Evolutionary conservation across 2,888 invertebrate genomes (phyloP), one percentile per base, ranked within the genome.

Genomic region (Caenorhabditis plicata): DNA sequence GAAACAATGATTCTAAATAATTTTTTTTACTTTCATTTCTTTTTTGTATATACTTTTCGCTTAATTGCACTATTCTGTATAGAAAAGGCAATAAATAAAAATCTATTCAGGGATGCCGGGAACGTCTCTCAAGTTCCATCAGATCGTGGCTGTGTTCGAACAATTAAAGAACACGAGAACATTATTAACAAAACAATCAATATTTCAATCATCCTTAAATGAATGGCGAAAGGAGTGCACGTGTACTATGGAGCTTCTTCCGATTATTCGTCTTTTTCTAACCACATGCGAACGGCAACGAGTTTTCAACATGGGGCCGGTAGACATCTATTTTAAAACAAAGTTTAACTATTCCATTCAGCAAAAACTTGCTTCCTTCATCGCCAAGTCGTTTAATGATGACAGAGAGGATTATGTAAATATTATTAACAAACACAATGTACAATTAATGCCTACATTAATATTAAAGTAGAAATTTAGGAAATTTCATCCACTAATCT

Each of bases 211-310:
- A 22, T 32, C 11, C 17, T 55, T 55, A 26, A 44, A 49, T 1
- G 22, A 15, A 4, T 55, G 55, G 55, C 48, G 49, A 19, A 8
- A 22, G 9, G 25, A 39, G 26, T 44, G 48, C 31, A n/a, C n/a
- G n/a, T n/a, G n/a, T n/a, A n/a, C n/a, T n/a, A n/a, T n/a, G n/a
- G n/a, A n/a, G n/a, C n/a, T n/a, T n/a, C n/a, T n/a, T n/a, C n/a
- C n/a, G n/a, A n/a, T 65, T 20, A 26, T 62, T 9, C 57, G 66
- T 4, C 53, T 80, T 67, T 88, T 93, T 92, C 85, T 92, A 87
- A 83, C 93, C 92, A 92, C 93, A 92, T 85, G 92, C 27, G 62
- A 66, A 26, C 41, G 49, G 19, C 22, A 27, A 0, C 44, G 62
- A 17, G 60, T 53, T 38, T 52, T 66, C n/a, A 63, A 66, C 25